phyloP scores from a whole-genome alignment of 92 coral and sea anemone species.

The Porites evermanni region DNA sequence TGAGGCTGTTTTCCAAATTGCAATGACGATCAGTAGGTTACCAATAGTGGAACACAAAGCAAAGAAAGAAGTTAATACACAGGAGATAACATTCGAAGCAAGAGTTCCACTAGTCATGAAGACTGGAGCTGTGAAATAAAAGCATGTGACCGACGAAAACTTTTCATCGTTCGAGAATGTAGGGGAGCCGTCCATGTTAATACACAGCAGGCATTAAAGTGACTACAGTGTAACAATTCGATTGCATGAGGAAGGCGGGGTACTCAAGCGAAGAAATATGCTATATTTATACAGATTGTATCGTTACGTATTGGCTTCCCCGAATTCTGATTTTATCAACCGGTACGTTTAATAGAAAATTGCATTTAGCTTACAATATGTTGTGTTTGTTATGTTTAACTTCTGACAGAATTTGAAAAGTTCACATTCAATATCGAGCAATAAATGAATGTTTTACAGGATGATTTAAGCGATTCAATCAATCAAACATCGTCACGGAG shows the following conservation, averaged over 20 bases:
- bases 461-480: too few species aligned
- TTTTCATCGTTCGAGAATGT: slow-evolving; percentile 3
- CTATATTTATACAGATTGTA: neutral
- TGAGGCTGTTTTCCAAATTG: slow-evolving; percentile 24
- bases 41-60: slow-evolving; percentile 35
- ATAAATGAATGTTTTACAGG: too few species aligned
- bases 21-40: slow-evolving; percentile 29
- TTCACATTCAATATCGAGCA: too few species aligned
- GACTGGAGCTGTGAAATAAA: slow-evolving; percentile 35
- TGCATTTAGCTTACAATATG: too few species aligned
- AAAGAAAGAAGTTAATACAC: slow-evolving; percentile 39
- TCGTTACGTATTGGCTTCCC: neutral
- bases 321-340: too few species aligned
- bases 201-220: too few species aligned
- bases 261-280: neutral
- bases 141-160: slow-evolving; percentile 20
- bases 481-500: too few species aligned
- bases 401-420: too few species aligned
- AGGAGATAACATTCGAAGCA: slow-evolving; percentile 38
- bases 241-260: too few species aligned
- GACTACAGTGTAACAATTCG: neutral
- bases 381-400: too few species aligned
- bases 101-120: slow-evolving; percentile 30
- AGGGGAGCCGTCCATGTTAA: neutral
- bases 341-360: too few species aligned